Conservation (phyloP, 2,797 vertebrate species). For the Platalea minor region DNA sequence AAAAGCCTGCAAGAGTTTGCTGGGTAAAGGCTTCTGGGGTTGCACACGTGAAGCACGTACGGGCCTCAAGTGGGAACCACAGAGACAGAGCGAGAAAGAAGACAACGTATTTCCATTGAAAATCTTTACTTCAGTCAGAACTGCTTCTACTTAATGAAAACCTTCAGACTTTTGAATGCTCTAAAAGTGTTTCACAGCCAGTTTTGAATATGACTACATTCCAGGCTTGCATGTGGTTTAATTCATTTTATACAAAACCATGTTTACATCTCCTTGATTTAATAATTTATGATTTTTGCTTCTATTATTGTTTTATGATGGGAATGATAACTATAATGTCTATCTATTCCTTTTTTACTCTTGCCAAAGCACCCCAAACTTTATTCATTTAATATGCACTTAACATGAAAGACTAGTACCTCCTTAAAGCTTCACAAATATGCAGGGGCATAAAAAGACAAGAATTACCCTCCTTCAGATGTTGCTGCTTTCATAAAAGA, state of each 20-base stretch:
- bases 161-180: background rate
- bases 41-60: background rate
- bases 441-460: conserved; percentile 46
- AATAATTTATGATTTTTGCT: conserved; percentile 8
- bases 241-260: background rate
- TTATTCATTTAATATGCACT: conserved; percentile 24
- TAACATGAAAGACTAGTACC: conserved; percentile 47
- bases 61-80: background rate
- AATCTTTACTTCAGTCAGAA: background rate
- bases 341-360: conserved; percentile 37
- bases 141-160: background rate
- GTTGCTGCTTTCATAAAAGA: conserved; percentile 44
- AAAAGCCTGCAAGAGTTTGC: background rate
- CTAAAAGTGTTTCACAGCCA: background rate
- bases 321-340: conserved; percentile 39
- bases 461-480: conserved; percentile 62
- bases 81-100: background rate
- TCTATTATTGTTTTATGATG: conserved; percentile 50
- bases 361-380: conserved; percentile 47
- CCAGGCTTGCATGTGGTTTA: conserved; percentile 46
- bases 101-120: background rate
- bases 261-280: conserved; percentile 34
- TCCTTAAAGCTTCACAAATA: conserved; percentile 46
- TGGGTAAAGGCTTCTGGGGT: background rate
- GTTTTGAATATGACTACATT: conserved; percentile 14